These are phyloP conservation scores for Kryphioiulus occultus DNA, from an alignment of 2,888 invertebrate species.

Conservation along the genomic window DNA sequence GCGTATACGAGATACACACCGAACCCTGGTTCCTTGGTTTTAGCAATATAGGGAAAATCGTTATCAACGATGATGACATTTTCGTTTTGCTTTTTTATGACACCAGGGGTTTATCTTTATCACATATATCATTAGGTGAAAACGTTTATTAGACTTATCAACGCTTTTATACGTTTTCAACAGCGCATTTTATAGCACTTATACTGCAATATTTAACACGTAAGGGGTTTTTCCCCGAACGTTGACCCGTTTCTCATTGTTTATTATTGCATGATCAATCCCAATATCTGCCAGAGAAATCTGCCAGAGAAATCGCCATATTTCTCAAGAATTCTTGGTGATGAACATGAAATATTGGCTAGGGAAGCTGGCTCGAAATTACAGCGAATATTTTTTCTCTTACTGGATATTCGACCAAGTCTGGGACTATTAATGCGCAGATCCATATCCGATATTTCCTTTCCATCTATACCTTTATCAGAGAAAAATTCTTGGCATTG, in stretches of 20 bases:
- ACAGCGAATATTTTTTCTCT: neutral
- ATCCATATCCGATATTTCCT: neutral
- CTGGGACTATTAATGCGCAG: neutral
- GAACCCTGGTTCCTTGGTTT: slow-evolving; percentile 1
- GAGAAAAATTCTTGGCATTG: neutral
- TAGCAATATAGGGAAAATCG: slow-evolving; percentile 17
- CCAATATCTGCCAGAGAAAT: neutral
- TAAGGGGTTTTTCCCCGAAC: neutral
- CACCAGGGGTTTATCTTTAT: slow-evolving; percentile 27
- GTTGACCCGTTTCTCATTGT: slow-evolving; percentile 20
- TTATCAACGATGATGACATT: slow-evolving; percentile 20
- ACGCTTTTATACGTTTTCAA: slow-evolving; percentile 39
- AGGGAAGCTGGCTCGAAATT: neutral
- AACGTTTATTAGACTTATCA: slow-evolving; percentile 39
- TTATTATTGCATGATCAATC: neutral
- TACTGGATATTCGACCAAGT: neutral
- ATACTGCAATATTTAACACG: slow-evolving; percentile 36
- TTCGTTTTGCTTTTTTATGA: slow-evolving; percentile 39
- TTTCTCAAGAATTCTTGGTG: neutral
- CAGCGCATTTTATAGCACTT: slow-evolving; percentile 5
- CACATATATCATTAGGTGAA: slow-evolving; percentile 17
- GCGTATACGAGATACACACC: slow-evolving; percentile 15
- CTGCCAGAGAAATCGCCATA: neutral
- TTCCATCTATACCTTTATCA: neutral
- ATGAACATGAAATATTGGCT: neutral